Conservation (phyloP, 1,140 invertebrate species). For the Charaxes varanes region DNA sequence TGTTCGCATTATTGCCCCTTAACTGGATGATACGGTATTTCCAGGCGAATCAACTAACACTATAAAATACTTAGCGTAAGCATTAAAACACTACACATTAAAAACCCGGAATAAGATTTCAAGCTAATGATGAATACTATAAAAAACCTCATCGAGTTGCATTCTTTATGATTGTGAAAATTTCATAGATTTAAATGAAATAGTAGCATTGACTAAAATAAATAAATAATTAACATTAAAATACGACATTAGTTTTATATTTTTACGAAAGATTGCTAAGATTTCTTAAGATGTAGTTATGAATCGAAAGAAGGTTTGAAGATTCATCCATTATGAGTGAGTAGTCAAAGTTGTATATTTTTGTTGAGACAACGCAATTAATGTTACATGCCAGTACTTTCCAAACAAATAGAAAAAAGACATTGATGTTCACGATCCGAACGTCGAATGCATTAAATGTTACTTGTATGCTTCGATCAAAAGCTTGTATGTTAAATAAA, state of each 20-base stretch:
- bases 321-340: conserved; percentile 47
- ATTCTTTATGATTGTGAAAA: background rate
- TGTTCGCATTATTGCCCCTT: conserved; percentile 56
- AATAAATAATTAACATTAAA: too few relatives aligned
- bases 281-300: too few relatives aligned
- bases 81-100: background rate
- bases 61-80: conserved; percentile 14
- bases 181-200: too few relatives aligned
- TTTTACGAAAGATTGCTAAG: too few relatives aligned
- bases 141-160: background rate
- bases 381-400: conserved; percentile 55
- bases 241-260: too few relatives aligned
- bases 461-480: too few relatives aligned
- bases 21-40: conserved; percentile 16
- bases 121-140: background rate
- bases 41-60: conserved; percentile 22
- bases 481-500: conserved; percentile 55
- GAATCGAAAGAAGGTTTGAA: too few relatives aligned
- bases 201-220: too few relatives aligned
- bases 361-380: conserved; percentile 52
- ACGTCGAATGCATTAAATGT: conserved; percentile 57
- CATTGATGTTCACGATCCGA: conserved; percentile 60
- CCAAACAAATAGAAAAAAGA: conserved; percentile 47
- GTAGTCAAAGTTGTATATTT: conserved; percentile 56
- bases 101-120: too few relatives aligned